Conservation (phyloP, 2,797 vertebrate genomes). For the Australoheros facetus region DNA sequence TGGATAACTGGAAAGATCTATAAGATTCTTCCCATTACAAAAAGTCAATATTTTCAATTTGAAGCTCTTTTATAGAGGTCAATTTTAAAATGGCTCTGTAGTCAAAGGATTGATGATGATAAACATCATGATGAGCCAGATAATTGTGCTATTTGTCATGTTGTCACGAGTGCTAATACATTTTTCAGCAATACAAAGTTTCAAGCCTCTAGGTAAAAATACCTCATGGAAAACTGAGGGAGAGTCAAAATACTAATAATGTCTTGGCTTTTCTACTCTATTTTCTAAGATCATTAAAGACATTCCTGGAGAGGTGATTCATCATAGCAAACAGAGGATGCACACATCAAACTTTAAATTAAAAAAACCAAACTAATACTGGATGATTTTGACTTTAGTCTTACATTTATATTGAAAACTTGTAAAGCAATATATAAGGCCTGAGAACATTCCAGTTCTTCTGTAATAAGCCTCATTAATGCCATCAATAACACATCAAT, state of each 20-base stretch:
- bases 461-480: not conserved
- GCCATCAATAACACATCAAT: not conserved
- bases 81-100: slow-evolving; percentile 39
- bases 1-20: not conserved
- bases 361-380: not conserved
- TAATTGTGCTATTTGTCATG: slow-evolving; percentile 72
- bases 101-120: slow-evolving; percentile 48
- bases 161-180: slow-evolving; percentile 58
- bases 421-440: not conserved
- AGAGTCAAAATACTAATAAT: slow-evolving; percentile 46
- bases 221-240: slow-evolving; percentile 13
- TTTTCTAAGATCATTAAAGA: slow-evolving; percentile 46
- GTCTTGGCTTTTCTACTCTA: slow-evolving; percentile 31
- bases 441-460: not conserved
- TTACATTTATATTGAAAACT: not conserved
- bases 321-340: slow-evolving; percentile 32
- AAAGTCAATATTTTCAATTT: slow-evolving; percentile 58
- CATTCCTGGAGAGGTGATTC: slow-evolving; percentile 40
- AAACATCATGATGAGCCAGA: slow-evolving; percentile 56
- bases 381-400: slow-evolving; percentile 8
- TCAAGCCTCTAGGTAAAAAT: slow-evolving; percentile 51
- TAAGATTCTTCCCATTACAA: slow-evolving; percentile 37
- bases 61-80: slow-evolving; percentile 41
- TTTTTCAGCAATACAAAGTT: slow-evolving; percentile 51
- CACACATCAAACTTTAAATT: slow-evolving; percentile 16